Evolutionary conservation across 2,888 invertebrate genomes (phyloP), one percentile per base, ranked within the genome.

Genomic region (Scaptomyza cyrtandrae): DNA sequence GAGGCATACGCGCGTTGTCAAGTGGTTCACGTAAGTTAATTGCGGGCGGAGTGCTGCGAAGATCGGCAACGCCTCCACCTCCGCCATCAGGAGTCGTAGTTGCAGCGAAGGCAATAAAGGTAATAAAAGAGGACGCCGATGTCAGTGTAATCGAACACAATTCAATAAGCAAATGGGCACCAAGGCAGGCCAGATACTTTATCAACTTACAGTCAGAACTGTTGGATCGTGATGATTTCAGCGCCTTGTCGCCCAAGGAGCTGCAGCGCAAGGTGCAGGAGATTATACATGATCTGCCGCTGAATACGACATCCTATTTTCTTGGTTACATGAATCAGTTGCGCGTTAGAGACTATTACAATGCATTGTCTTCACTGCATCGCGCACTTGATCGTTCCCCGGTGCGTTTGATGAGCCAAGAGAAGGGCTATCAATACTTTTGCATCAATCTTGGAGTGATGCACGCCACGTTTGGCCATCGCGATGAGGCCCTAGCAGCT

Each of bases 381-480:
- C 82, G 97, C 95, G 33, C 97, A 95, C 6, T 93, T 96, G 88
- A 96, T 96, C 86, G 97, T 95, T 88, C 93, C 96, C 57, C 96
- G 95, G 90, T 91, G 72, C 88, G 90, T 16, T 74, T 92, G 96
- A 97, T 91, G 97, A 96, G 91, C 96, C 97, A 91, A 96, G 97
- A 91, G 50, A 82, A 89, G 57, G 95, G 95, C 44, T 96, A 96
- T 87, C 94, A 98, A 88, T 98, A 96, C 90, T 97, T 98, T 6
- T 97, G 97, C 16, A 93, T 98, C n/a, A 98, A 98, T 91, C 93
- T 98, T 72, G 97, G 98, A 0, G 96, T 97, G 24, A 93, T 98
- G 85, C 97, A 98, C 91, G 96, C 96, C 49, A 95, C 96, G 80
- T 98, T 98, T 91, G 90, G 90, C 78, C 93, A 86, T 81, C 97